Conservation (phyloP, 2,797 vertebrate genomes). For the Sebastes flavidus region DNA sequence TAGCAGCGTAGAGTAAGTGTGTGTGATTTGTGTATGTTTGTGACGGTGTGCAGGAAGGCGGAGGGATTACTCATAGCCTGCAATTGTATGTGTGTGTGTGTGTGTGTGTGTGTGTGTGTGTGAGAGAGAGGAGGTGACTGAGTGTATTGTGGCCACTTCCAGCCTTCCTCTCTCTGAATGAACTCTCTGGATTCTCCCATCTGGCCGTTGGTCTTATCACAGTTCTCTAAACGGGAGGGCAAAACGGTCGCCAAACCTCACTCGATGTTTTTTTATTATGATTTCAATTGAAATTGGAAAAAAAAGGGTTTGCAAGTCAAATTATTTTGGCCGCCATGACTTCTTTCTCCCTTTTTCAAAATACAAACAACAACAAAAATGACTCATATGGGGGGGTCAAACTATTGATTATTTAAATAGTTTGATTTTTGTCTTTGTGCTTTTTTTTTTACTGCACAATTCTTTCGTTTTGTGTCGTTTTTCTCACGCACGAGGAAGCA, state of each 20-base stretch:
- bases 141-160: neutral
- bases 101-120: neutral
- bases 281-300: neutral
- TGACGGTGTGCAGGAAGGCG: neutral
- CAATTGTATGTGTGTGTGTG: neutral
- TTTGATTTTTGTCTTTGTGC: no score
- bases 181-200: neutral
- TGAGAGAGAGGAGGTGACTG: neutral
- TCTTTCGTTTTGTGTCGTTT: no score
- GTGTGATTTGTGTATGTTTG: slow-evolving; percentile 11
- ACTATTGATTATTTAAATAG: no score
- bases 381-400: no score
- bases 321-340: neutral
- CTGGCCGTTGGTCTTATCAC: neutral
- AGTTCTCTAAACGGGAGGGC: neutral
- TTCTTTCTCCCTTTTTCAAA: neutral
- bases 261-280: neutral
- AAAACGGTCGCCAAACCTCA: neutral
- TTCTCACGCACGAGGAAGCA: no score
- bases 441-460: no score
- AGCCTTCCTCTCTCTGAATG: neutral
- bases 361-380: no score
- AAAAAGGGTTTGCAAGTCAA: neutral
- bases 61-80: slow-evolving; percentile 27
- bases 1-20: slow-evolving; percentile 13